A percentile compares a stretch with the other conserved stretches of the same genome.
Evolutionary conservation across 2,113 vertebrate species (phyloP).

Genomic region (Cathartes aura): DNA sequence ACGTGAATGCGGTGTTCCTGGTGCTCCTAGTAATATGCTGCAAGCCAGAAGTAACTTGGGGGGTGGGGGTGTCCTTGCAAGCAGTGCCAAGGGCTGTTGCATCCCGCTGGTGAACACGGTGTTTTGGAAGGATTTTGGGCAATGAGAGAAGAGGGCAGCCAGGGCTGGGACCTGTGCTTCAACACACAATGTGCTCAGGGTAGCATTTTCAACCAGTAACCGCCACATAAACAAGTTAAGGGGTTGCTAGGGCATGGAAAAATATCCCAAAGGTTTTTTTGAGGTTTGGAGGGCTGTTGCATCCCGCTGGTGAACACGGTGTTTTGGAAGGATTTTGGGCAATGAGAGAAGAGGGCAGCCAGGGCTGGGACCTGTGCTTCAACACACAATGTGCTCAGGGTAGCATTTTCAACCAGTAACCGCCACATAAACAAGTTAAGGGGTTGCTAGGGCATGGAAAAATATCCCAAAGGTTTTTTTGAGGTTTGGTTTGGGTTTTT

Average conservation of each 20-base stretch:
- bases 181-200: background rate
- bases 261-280: background rate
- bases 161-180: background rate
- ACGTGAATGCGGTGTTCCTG: accelerated
- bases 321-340: background rate
- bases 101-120: accelerated
- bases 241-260: background rate
- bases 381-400: background rate
- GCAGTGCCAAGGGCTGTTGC: background rate
- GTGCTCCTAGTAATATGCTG: background rate
- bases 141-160: background rate
- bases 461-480: background rate
- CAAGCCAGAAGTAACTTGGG: background rate
- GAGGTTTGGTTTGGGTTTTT: background rate
- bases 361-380: background rate
- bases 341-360: background rate
- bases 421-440: background rate
- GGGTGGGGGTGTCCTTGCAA: background rate
- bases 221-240: background rate
- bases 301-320: accelerated
- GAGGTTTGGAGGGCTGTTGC: background rate
- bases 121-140: background rate
- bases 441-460: background rate
- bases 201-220: background rate
- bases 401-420: background rate